Evolutionary conservation across 2,113 vertebrate genomes (phyloP).

Genomic region (Notechis scutatus): DNA sequence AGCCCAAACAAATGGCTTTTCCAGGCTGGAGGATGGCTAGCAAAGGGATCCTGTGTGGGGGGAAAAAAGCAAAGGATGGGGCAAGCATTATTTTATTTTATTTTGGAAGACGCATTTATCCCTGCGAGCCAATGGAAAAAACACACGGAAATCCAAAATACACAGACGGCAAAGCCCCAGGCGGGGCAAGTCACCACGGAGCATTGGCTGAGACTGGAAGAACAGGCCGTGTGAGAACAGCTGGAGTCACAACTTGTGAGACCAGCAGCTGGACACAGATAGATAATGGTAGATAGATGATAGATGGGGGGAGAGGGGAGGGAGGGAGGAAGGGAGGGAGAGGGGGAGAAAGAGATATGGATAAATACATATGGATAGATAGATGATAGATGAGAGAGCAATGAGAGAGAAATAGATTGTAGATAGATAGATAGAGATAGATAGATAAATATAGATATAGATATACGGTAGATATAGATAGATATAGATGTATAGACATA

Average conservation of each 20-base stretch:
- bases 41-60: constrained; percentile 21
- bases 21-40: constrained; percentile 27
- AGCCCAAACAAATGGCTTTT: constrained; percentile 44
- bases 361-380: no score
- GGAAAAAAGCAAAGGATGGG: fast-evolving
- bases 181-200: neutral
- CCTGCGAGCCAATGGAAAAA: neutral
- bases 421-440: no score
- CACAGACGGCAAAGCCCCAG: neutral
- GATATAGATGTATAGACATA: no score
- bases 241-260: no score
- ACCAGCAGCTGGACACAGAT: neutral
- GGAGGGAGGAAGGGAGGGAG: no score
- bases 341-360: no score
- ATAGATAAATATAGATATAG: no score
- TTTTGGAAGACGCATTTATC: neutral
- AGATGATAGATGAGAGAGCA: no score
- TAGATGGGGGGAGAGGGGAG: no score
- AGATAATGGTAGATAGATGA: no score
- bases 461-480: no score
- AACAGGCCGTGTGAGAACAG: neutral
- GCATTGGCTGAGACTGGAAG: neutral
- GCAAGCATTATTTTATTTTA: neutral
- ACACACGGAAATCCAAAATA: neutral
- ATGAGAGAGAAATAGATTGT: no score